Base-by-base conservation (phyloP, 2,113 vertebrate species). In the Paralichthys olivaceus region DNA sequence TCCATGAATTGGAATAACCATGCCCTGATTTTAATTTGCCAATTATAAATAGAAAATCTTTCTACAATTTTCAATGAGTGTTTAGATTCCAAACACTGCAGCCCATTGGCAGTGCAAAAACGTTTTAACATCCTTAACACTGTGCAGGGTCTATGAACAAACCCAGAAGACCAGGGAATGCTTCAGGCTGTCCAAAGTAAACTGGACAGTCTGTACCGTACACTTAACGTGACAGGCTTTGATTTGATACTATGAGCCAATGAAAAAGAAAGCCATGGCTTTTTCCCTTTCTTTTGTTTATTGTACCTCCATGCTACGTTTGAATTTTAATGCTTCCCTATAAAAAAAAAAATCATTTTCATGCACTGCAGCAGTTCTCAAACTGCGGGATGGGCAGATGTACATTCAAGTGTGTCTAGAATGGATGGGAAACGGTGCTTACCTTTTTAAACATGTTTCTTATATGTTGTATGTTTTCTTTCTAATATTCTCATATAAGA, bases 151-250 rank as follows among this genome's bases (percentile, higher is more conserved):
- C 87, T 83, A 80, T 90, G 87, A 93, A 90, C 78, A 72, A 89
- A 89, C 79, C 89, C 89, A 93, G 89, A 91, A 89, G 89, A 91
- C 75, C 66, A 78, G 75, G 76, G 84, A 91, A 84, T 72, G 88
- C 87, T 88, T 22, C 43, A 51, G 84, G 80, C 80, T 23, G 69
- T 91, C 89, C 90, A 89, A 90, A 90, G 70, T 84, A 86, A 91
- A 90, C 84, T 59, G 83, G 85, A 89, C 60, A n/a, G 88, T 71
- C 45, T 65, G 28, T 77, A 34, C 74, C 72, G 81, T 61, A 73
- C 68, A 57, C 62, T 37, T 68, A 64, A 69, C 43, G 32, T 73
- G 74, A 70, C 86, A 72, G 80, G 19, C 76, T 86, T 90, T 65
- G 65, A 82, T 87, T 86, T 80, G 86, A 84, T 64, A 29, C 54